Evolutionary conservation across 2,888 invertebrate genomes (phyloP).

Genomic region (Lasioglossum figueresi): DNA sequence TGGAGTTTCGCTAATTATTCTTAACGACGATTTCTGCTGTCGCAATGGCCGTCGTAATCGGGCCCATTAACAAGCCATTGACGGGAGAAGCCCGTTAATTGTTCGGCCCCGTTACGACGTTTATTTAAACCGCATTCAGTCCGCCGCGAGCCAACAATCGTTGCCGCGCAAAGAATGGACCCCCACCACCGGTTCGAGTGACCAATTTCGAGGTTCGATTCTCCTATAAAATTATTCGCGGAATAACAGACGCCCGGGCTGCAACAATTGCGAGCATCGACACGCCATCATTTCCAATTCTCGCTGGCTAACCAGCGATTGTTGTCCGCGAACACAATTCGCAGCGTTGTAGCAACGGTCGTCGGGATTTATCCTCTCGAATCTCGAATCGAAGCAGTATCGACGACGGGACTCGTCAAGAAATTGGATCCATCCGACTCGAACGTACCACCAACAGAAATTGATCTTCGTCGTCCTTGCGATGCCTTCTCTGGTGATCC

Average conservation of each 20-base stretch:
- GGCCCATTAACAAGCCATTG: slow-evolving; percentile 27
- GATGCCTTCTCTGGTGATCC: background rate
- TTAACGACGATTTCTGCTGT: background rate
- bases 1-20: background rate
- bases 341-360: background rate
- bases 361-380: background rate
- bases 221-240: slow-evolving; percentile 28
- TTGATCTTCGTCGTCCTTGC: background rate
- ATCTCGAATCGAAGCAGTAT: background rate
- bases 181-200: background rate
- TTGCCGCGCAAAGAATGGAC: slow-evolving; percentile 28
- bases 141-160: background rate
- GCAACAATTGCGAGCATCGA: slow-evolving; percentile 34
- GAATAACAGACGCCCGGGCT: slow-evolving; percentile 19
- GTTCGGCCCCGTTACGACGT: background rate
- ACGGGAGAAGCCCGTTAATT: slow-evolving; percentile 18
- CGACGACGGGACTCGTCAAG: background rate
- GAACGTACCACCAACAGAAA: background rate
- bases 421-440: background rate
- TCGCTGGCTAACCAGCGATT: slow-evolving; percentile 31
- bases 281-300: slow-evolving; percentile 29
- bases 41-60: slow-evolving; percentile 17
- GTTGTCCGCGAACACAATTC: slow-evolving; percentile 40
- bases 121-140: slow-evolving; percentile 13
- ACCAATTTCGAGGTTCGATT: slow-evolving; percentile 36